Evolutionary conservation across 2,113 vertebrate genomes (phyloP).

Genomic region (Aleadryas rufinucha): DNA sequence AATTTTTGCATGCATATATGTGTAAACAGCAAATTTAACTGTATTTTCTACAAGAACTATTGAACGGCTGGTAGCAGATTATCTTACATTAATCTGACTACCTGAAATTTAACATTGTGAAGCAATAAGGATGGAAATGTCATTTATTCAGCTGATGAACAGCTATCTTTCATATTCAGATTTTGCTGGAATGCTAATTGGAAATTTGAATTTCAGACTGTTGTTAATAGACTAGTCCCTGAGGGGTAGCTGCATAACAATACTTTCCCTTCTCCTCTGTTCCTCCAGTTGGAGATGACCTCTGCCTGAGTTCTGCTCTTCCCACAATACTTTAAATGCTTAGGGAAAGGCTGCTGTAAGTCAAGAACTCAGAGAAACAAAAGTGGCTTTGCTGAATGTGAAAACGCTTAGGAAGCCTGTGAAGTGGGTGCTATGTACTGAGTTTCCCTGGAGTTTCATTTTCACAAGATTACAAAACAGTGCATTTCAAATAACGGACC

Average conservation of each 20-base stretch:
- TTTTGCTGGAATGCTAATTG: not conserved
- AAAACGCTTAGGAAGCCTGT: not conserved
- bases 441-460: not conserved
- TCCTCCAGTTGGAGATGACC: not conserved
- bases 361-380: not conserved
- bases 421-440: not conserved
- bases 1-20: not conserved
- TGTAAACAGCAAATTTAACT: not conserved
- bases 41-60: not conserved
- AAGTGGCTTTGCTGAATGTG: not conserved
- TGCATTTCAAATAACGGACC: not conserved
- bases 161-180: not conserved
- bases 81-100: constrained; percentile 8
- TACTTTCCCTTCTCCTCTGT: not conserved
- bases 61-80: not conserved
- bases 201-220: not conserved
- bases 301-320: not conserved
- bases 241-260: not conserved
- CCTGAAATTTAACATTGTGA: not conserved
- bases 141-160: not conserved
- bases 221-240: not conserved
- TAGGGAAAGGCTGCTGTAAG: not conserved
- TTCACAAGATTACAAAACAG: not conserved
- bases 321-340: not conserved
- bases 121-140: not conserved